These are phyloP conservation scores for Fissipunctia ypsillon DNA, from an alignment of 2,888 invertebrate species.

Conservation along the genomic window DNA sequence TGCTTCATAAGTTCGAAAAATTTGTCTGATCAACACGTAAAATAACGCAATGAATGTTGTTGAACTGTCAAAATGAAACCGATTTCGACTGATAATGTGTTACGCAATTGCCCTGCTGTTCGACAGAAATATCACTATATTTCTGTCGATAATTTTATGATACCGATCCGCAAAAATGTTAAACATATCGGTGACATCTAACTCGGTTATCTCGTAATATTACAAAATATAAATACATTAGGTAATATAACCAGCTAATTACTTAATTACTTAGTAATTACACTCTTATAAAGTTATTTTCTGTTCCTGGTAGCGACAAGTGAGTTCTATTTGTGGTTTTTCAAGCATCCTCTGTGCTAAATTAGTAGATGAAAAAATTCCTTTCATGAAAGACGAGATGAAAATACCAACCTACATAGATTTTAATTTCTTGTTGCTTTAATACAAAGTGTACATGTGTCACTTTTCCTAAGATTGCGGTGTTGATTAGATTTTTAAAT, in stretches of 20 bases:
- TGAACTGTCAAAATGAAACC: too few relatives aligned
- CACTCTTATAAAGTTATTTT: constrained; percentile 50
- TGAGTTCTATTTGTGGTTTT: constrained; percentile 49
- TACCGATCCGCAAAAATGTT: constrained; percentile 43
- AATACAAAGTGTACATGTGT: constrained; percentile 30
- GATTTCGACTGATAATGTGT: too few relatives aligned
- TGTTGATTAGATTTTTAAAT: constrained; percentile 32
- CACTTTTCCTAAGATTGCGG: constrained; percentile 21
- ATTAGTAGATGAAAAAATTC: constrained; percentile 49
- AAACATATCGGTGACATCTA: constrained; percentile 58
- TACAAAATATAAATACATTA: constrained; percentile 42
- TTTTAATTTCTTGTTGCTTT: constrained; percentile 47
- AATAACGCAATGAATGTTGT: too few relatives aligned
- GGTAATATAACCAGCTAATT: constrained; percentile 49
- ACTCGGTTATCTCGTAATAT: constrained; percentile 44
- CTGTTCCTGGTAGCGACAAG: constrained; percentile 46
- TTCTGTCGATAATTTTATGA: constrained; percentile 31
- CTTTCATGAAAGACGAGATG: constrained; percentile 38
- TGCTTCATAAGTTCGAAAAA: too few relatives aligned
- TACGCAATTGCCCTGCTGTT: too few relatives aligned
- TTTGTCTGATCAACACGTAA: too few relatives aligned
- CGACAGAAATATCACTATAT: too few relatives aligned
- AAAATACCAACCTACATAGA: constrained; percentile 38
- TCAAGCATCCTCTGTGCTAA: constrained; percentile 41
- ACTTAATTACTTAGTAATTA: too few relatives aligned